Base-by-base conservation (phyloP, 2,888 invertebrate genomes). In the Colostygia pectinataria region DNA sequence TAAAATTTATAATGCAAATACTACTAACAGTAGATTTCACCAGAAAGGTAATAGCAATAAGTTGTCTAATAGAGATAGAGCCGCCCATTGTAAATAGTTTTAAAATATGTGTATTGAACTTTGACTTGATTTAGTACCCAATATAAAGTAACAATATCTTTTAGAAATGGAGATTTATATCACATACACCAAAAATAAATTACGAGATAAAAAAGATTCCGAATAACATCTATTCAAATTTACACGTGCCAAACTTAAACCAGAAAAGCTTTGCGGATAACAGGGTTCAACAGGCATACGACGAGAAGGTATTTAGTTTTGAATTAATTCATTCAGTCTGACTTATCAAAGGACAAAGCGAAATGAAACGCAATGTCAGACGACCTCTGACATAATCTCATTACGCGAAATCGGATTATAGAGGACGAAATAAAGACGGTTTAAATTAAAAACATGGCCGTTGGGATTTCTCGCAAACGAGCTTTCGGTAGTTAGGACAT, bases 381-480 rank as follows among this genome's bases (percentile, higher is more conserved):
- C 40, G 41, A 15, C 37, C 53, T 31, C 29, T 23, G 37, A 37
- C 66, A 47, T 74, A 78, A 78, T 77, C 75, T 71, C 59, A 74
- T 77, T 77, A 74, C 45, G 50, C 43, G 53, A 60, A 80, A 83
- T 83, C 78, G 73, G 70, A 83, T 85, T 85, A 80, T 55, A 55
- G 54, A 53, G 60, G 66, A 55, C 58, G 57, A 59, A 57, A 52
- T 60, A 58, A 51, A 57, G 34, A 53, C 53, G 46, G 53, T 66
- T 69, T 68, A 60, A 70, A 71, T 69, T 68, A 68, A 71, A 69
- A 71, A 63, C 45, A 60, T 40, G 55, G 42, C 62, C 61, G 31
- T 20, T 43, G 10, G 43, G 42, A 48, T 10, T 39, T 47, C 24
- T 40, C 29, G n/a, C 33, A 28, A 46, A 40, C 40, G 13, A 39